A percentile compares a stretch with the other conserved stretches of the same genome.
Conservation (phyloP, 1,140 invertebrate species). For the Zaprionus lachaisei region DNA sequence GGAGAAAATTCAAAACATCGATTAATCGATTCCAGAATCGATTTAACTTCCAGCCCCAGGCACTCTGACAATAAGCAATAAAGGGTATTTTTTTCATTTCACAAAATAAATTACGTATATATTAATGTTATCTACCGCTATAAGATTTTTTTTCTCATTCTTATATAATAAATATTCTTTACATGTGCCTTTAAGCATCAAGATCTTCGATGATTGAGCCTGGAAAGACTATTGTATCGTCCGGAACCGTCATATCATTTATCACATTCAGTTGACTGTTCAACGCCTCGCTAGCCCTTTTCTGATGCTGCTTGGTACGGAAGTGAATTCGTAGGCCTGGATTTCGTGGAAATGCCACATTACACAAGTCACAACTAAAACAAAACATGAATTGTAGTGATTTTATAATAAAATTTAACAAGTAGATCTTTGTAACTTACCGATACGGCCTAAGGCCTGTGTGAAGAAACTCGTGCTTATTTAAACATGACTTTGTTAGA, state of each 20-base stretch:
- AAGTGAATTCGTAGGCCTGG: slow-evolving; percentile 38
- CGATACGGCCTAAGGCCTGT: slow-evolving; percentile 37
- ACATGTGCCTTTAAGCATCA: slow-evolving; percentile 14
- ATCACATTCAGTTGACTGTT: slow-evolving; percentile 9
- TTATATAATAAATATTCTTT: background rate
- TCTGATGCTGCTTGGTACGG: slow-evolving; percentile 46
- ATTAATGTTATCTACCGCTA: background rate
- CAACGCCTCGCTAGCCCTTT: slow-evolving; percentile 29
- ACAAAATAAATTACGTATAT: slow-evolving; percentile 1
- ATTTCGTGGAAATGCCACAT: slow-evolving; percentile 45
- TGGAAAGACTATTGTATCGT: slow-evolving; percentile 15
- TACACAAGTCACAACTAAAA: slow-evolving; percentile 41
- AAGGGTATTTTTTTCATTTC: background rate
- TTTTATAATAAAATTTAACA: background rate
- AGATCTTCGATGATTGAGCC: slow-evolving; percentile 25
- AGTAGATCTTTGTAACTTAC: slow-evolving; percentile 4
- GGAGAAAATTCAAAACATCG: no score
- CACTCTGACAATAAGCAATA: background rate
- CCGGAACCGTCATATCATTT: slow-evolving; percentile 6
- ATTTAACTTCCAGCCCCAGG: no score
- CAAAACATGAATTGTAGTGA: background rate
- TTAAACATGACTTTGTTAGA: slow-evolving; percentile 42
- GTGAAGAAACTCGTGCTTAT: slow-evolving; percentile 45
- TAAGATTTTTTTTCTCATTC: background rate
- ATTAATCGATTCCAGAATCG: no score